Evolutionary conservation across 2,888 invertebrate genomes (phyloP).

Genomic region (Perizoma flavofasciatum): DNA sequence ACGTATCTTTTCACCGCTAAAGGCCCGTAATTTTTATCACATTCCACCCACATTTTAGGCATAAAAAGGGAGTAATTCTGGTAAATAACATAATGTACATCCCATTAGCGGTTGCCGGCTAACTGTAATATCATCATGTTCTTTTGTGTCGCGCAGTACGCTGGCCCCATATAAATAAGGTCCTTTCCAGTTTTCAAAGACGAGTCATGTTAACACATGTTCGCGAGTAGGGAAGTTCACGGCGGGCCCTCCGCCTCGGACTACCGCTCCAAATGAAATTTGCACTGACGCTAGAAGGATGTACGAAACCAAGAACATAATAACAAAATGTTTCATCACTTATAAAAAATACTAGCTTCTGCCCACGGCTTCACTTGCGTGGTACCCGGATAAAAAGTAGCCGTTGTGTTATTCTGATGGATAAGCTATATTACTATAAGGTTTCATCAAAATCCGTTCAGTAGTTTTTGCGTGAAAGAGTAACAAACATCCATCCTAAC

Average conservation of each 20-base stretch:
- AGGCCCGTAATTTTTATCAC: slow-evolving; percentile 49
- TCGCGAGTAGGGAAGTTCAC: slow-evolving; percentile 69
- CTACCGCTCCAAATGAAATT: slow-evolving; percentile 75
- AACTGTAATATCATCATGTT: slow-evolving; percentile 78
- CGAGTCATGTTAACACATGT: slow-evolving; percentile 79
- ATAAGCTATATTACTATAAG: too few relatives aligned
- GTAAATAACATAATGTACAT: slow-evolving; percentile 76
- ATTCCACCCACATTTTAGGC: slow-evolving; percentile 48
- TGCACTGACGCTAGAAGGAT: slow-evolving; percentile 67
- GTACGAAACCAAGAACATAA: slow-evolving; percentile 42
- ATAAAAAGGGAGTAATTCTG: slow-evolving; percentile 59
- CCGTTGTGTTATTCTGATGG: too few relatives aligned
- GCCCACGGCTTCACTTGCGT: too few relatives aligned
- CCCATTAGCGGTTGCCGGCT: slow-evolving; percentile 67
- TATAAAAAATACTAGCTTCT: too few relatives aligned
- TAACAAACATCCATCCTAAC: too few relatives aligned
- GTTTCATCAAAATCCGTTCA: too few relatives aligned
- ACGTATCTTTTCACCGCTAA: slow-evolving; percentile 43
- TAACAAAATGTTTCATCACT: too few relatives aligned
- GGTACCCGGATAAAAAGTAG: too few relatives aligned
- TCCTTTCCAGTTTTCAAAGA: slow-evolving; percentile 79
- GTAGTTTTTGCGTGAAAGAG: too few relatives aligned
- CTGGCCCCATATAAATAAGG: slow-evolving; percentile 81
- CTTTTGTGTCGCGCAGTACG: slow-evolving; percentile 76
- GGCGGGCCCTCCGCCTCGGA: slow-evolving; percentile 52